phyloP scores from a whole-genome alignment of 2,113 vertebrate genomes.

The Talpa occidentalis region DNA sequence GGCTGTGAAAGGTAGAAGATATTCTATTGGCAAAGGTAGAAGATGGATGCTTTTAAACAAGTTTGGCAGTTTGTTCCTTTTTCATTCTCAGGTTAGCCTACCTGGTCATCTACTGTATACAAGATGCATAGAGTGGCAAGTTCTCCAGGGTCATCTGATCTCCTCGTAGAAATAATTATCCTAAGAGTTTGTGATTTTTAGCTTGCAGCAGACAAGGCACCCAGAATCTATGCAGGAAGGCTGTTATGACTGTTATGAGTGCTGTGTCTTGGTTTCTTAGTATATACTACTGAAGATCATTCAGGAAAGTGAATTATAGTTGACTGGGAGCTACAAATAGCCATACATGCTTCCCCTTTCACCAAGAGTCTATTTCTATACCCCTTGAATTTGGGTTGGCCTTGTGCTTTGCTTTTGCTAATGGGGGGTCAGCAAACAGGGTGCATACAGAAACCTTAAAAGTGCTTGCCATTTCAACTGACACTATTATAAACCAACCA shows the following conservation, averaged over 20 bases:
- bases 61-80: neutral
- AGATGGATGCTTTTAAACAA: neutral
- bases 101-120: neutral
- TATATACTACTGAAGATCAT: neutral
- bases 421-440: neutral
- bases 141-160: neutral
- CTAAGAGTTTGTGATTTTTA: neutral
- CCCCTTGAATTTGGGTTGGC: neutral
- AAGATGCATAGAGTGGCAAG: neutral
- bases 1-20: neutral
- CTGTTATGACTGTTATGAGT: neutral
- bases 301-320: neutral
- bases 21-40: neutral
- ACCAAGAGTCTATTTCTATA: neutral
- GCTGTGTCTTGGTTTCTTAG: neutral
- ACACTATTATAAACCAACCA: neutral
- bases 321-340: neutral
- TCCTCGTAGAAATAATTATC: neutral
- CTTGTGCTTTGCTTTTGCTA: slow-evolving; percentile 29
- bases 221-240: neutral
- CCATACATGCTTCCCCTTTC: neutral
- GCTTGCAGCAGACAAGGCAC: neutral
- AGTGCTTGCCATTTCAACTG: neutral
- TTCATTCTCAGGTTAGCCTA: neutral
- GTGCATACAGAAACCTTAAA: neutral